These are phyloP conservation scores for Spisula solida DNA, from an alignment of 2,888 invertebrate genomes.

Conservation along the genomic window DNA sequence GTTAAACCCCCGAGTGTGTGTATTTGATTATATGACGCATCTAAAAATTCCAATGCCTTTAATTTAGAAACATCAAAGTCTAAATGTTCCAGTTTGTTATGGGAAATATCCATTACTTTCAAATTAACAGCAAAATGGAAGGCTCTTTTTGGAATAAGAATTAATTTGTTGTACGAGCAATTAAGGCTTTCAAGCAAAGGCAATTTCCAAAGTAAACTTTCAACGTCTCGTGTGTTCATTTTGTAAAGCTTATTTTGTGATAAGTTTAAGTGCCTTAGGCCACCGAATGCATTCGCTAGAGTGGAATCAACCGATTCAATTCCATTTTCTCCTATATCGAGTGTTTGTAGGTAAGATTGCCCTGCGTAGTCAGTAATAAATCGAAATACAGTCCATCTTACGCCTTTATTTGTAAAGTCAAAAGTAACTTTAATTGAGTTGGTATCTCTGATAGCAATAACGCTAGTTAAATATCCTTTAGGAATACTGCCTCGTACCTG, in stretches of 20 bases:
- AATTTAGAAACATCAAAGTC: neutral
- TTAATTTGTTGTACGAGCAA: neutral
- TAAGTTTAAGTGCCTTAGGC: neutral
- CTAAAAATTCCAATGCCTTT: neutral
- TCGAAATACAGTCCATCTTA: neutral
- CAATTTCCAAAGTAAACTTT: neutral
- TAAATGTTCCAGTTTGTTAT: slow-evolving; percentile 11
- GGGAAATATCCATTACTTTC: slow-evolving; percentile 12
- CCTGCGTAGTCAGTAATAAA: neutral
- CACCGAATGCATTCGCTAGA: neutral
- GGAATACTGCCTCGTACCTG: neutral
- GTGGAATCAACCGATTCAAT: neutral
- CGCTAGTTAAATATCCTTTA: neutral
- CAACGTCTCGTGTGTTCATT: neutral
- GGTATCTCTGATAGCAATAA: neutral
- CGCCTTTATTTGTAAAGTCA: neutral
- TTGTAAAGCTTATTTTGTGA: neutral
- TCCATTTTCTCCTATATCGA: slow-evolving; percentile 30
- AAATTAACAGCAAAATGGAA: neutral
- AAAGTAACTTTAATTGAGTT: neutral
- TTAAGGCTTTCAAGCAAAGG: neutral
- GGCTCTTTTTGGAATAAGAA: neutral
- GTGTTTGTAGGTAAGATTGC: neutral
- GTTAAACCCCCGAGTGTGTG: neutral
- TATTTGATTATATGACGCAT: slow-evolving; percentile 6